Evolutionary conservation across 2,888 invertebrate genomes (phyloP).

Genomic region (Acronicta alni): DNA sequence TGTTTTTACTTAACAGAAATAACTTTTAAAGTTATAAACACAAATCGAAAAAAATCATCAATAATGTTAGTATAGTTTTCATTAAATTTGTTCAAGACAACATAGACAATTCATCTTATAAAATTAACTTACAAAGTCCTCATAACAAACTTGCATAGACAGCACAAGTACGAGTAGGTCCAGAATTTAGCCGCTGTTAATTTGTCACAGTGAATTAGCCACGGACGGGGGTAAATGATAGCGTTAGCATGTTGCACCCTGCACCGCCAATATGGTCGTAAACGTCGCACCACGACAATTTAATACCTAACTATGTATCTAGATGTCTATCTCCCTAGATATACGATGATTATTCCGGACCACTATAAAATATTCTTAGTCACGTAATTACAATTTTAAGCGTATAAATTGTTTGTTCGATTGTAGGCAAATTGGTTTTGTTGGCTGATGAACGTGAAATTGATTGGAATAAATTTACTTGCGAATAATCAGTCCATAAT

Average conservation of each 20-base stretch:
- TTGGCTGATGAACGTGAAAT: constrained; percentile 27
- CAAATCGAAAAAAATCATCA: not conserved
- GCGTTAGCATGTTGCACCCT: constrained; percentile 87
- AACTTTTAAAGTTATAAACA: not conserved
- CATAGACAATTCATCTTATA: constrained; percentile 9
- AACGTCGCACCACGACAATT: constrained; percentile 82
- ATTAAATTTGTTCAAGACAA: not conserved
- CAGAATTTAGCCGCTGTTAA: constrained; percentile 87
- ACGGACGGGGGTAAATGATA: constrained; percentile 86
- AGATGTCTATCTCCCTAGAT: constrained; percentile 76
- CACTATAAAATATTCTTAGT: constrained; percentile 58
- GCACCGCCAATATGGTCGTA: constrained; percentile 87
- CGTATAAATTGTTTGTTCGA: constrained; percentile 36
- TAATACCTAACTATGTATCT: constrained; percentile 82
- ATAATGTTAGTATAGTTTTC: not conserved
- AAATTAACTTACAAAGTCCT: constrained; percentile 16
- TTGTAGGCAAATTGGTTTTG: constrained; percentile 38
- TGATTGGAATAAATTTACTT: constrained; percentile 18
- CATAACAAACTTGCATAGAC: constrained; percentile 27
- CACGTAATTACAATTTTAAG: constrained; percentile 52
- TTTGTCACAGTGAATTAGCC: constrained; percentile 89
- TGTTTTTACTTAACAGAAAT: no score
- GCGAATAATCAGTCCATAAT: not conserved
- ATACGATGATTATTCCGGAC: constrained; percentile 55
- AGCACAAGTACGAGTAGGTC: constrained; percentile 61